Conservation (phyloP, 2,797 vertebrate species). For the Melanotaenia boesemani region DNA sequence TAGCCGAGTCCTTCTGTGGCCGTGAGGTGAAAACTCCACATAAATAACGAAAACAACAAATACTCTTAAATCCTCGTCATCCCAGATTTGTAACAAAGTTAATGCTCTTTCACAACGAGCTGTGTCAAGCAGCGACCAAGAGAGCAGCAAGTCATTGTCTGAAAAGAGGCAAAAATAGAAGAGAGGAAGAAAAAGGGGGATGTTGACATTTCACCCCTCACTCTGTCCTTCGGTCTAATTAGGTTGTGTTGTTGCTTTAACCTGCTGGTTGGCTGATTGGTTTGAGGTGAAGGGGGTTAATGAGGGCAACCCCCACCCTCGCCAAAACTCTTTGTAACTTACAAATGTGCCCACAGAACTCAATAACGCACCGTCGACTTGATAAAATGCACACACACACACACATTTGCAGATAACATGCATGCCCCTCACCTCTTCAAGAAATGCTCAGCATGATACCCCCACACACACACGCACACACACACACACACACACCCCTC, state of each 20-base stretch:
- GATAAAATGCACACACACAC: constrained; percentile 55
- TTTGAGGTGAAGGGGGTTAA: constrained; percentile 67
- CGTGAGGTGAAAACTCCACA: constrained; percentile 14
- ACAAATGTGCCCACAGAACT: constrained; percentile 56
- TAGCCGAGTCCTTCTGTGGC: not conserved
- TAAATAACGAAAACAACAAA: constrained; percentile 9
- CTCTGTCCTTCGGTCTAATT: constrained; percentile 86
- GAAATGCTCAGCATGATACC: constrained; percentile 73
- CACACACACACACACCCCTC: constrained; percentile 56
- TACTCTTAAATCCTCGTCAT: constrained; percentile 14
- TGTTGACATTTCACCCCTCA: constrained; percentile 85
- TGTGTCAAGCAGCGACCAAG: constrained; percentile 55
- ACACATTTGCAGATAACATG: constrained; percentile 44
- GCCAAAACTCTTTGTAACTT: constrained; percentile 50
- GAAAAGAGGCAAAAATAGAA: constrained; percentile 25
- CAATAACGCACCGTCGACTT: constrained; percentile 65
- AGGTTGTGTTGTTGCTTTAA: constrained; percentile 89
- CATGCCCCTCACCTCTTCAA: constrained; percentile 46
- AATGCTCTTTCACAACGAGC: constrained; percentile 23
- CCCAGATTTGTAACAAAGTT: constrained; percentile 43
- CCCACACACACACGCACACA: constrained; percentile 62
- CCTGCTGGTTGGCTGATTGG: constrained; percentile 77
- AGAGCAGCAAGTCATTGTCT: constrained; percentile 59
- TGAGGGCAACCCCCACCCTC: constrained; percentile 77
- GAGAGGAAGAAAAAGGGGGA: constrained; percentile 59